phyloP scores from a whole-genome alignment of 1,140 invertebrate species.

The Homalodisca vitripennis region DNA sequence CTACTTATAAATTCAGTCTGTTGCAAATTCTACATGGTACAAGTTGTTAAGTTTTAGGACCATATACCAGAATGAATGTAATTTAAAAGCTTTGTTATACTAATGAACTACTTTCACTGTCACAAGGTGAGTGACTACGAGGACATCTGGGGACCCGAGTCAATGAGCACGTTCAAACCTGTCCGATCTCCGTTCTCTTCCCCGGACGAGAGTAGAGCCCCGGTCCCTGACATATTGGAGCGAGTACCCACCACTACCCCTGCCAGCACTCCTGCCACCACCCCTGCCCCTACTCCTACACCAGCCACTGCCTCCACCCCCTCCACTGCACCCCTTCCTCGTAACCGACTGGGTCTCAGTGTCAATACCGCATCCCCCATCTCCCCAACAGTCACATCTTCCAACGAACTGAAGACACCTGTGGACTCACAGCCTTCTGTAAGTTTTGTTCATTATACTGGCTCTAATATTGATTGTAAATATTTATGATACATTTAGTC shows the following conservation, averaged over 20 bases:
- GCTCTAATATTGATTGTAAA: no score
- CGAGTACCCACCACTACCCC: slow-evolving; percentile 26
- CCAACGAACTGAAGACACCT: slow-evolving; percentile 35
- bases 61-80: no score
- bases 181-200: slow-evolving; percentile 38
- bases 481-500: slow-evolving; percentile 3
- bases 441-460: no score
- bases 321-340: slow-evolving; percentile 35
- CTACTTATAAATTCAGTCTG: no score
- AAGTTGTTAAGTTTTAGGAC: no score
- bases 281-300: neutral
- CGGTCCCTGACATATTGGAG: slow-evolving; percentile 40
- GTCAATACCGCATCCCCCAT: slow-evolving; percentile 43
- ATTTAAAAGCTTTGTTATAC: no score
- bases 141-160: slow-evolving; percentile 83
- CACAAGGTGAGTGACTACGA: slow-evolving; percentile 87
- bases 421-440: slow-evolving; percentile 7
- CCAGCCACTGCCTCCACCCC: slow-evolving; percentile 34
- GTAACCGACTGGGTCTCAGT: slow-evolving; percentile 49
- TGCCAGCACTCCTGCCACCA: slow-evolving; percentile 7
- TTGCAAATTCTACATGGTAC: no score
- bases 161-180: slow-evolving; percentile 44
- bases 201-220: slow-evolving; percentile 40
- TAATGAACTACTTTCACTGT: no score
- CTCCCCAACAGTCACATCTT: slow-evolving; percentile 28